Evolutionary conservation across 2,888 invertebrate species (phyloP), one percentile per base, ranked within the genome.

Genomic region (Phaonia tiefii): DNA sequence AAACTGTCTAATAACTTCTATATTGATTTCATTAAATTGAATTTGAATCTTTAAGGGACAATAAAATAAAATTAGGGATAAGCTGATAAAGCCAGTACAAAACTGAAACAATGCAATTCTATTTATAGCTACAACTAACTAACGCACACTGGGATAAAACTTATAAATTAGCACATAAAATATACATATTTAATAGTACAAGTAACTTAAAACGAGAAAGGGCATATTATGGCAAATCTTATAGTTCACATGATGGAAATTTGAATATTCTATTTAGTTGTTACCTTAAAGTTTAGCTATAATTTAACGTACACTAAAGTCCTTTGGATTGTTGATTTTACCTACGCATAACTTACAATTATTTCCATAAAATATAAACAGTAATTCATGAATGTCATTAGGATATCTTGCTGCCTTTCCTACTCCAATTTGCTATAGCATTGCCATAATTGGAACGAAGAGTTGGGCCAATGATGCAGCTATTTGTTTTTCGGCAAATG

Each of bases 401-500:
- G 81, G 65, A 60, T 15, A 39, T 63, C 25, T 85, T 60, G 8
- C 69, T 63, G 31, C 31, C 4, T 31, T 31, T 31, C 3, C 2
- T 17, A 20, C 46, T 37, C 3, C 2, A 22, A 20, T 51, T 37
- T 75, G 15, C n/a, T n/a, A n/a, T n/a, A 2, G 2, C 49, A 10
- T 20, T 22, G 31, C 17, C 20, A n/a, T 26, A 15, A 15, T 17
- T 60, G 72, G 25, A 26, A 31, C 31, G 46, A 4, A 46, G 20
- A 11, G 58, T 39, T 1, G 2, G 54, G 13, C 13, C 20, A 22
- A 11, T 63, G 15, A 0, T 46, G 67, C 26, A 8, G 66, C 60
- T 86, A 91, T 85, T 91, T 91, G 58, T 90, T 90, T 92, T 98
- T 98, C 86, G 98, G 98, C 89, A 97, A 93, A 92, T 98, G 98